Conservation (phyloP, 2,797 vertebrate species). For the Semaprochilodus insignis region DNA sequence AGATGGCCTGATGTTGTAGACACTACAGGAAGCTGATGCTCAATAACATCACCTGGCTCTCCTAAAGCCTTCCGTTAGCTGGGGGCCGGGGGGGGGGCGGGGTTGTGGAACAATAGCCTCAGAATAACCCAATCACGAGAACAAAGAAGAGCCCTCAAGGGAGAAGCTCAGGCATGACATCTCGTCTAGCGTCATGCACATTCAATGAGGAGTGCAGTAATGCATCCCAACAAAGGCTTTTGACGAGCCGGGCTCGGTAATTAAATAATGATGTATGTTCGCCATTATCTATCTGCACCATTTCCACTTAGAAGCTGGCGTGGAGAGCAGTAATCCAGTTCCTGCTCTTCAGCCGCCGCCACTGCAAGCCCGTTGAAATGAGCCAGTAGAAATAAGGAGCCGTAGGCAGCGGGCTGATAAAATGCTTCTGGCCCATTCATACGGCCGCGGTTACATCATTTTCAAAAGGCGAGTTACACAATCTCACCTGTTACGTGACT, state of each 20-base stretch:
- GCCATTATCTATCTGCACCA: not conserved
- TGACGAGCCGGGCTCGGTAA: not conserved
- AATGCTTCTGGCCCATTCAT: not conserved
- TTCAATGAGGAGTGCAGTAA: too few species aligned
- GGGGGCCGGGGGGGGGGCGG: not conserved
- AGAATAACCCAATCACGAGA: not conserved
- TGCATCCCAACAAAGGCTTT: not conserved
- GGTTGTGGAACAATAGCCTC: not conserved
- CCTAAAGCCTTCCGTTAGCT: not conserved
- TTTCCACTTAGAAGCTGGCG: not conserved
- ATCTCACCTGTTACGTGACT: not conserved
- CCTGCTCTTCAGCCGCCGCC: not conserved
- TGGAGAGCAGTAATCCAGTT: not conserved
- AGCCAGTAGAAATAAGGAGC: not conserved
- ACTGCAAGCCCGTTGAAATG: too few species aligned
- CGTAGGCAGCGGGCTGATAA: not conserved
- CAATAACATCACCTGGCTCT: not conserved
- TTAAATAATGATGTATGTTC: not conserved
- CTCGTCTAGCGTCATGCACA: not conserved
- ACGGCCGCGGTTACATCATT: conserved; percentile 22
- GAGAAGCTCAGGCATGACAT: not conserved
- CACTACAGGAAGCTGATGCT: not conserved
- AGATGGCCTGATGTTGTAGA: not conserved
- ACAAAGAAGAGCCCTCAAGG: not conserved
- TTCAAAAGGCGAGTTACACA: conserved; percentile 3